Evolutionary conservation across 1,140 invertebrate species (phyloP).

Genomic region (Drosophila neocordata): DNA sequence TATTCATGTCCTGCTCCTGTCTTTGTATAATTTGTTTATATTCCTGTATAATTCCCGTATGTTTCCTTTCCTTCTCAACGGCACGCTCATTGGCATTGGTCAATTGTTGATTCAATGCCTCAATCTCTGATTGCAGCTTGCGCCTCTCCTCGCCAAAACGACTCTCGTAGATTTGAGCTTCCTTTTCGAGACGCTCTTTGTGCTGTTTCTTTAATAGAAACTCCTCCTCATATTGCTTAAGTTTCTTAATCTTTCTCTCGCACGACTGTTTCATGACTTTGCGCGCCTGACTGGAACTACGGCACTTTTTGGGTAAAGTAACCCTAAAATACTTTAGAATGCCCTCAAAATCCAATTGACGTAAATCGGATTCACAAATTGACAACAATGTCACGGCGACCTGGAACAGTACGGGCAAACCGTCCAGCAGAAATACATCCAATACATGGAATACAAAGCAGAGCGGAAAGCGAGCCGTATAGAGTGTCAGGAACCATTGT

Average conservation of each 20-base stretch:
- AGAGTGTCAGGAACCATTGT: slow-evolving; percentile 99
- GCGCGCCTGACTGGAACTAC: slow-evolving; percentile 93
- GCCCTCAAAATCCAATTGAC: slow-evolving; percentile 98
- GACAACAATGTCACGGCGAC: slow-evolving; percentile 96
- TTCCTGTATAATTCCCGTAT: slow-evolving; percentile 91
- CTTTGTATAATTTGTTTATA: slow-evolving; percentile 97
- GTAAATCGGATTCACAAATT: slow-evolving; percentile 96
- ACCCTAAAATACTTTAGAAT: slow-evolving; percentile 97
- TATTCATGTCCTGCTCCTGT: slow-evolving; percentile 92
- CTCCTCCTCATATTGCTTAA: slow-evolving; percentile 98
- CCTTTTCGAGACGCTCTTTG: slow-evolving; percentile 91
- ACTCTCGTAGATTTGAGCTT: slow-evolving; percentile 83
- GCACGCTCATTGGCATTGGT: slow-evolving; percentile 88
- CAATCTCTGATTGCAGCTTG: slow-evolving; percentile 90
- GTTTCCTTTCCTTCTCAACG: slow-evolving; percentile 89
- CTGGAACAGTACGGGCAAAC: slow-evolving; percentile 97
- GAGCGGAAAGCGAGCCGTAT: slow-evolving; percentile 98
- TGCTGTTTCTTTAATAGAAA: slow-evolving; percentile 91
- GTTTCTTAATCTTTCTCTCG: slow-evolving; percentile 95
- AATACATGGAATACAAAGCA: slow-evolving; percentile 98
- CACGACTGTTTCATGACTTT: slow-evolving; percentile 95
- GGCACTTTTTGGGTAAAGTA: slow-evolving; percentile 97
- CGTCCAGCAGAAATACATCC: slow-evolving; percentile 97
- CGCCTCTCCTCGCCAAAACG: slow-evolving; percentile 90
- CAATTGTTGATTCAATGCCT: slow-evolving; percentile 92